Percentiles rank a stretch among this genome's conserved stretches.
Conservation (phyloP, 2,888 invertebrate genomes). For the Strigamia maritima region DNA sequence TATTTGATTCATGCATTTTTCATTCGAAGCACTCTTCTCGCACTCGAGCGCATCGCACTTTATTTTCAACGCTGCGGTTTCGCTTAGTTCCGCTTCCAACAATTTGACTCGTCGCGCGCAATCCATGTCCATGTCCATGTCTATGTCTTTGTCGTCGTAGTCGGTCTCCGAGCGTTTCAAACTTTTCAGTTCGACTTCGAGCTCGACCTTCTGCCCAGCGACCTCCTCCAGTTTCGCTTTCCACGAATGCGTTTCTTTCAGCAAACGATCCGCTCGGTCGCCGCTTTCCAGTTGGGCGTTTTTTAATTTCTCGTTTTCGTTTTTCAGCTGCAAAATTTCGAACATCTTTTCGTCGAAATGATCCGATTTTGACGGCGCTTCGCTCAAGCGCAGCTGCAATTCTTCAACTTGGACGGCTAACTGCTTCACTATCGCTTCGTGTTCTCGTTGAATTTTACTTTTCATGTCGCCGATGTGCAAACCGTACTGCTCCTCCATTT, state of each 20-base stretch:
- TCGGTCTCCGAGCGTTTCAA: background rate
- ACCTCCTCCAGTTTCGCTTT: background rate
- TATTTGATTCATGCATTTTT: conserved; percentile 5
- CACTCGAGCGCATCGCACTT: background rate
- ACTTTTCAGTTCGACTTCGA: background rate
- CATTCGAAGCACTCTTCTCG: background rate
- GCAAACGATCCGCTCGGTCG: background rate
- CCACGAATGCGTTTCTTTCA: background rate
- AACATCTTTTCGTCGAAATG: conserved; percentile 21
- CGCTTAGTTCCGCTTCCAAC: background rate
- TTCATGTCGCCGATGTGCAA: background rate
- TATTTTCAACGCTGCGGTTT: background rate
- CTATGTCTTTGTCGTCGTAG: no score
- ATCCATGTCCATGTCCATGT: background rate
- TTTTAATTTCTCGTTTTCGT: conserved; percentile 28
- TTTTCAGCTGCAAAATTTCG: conserved; percentile 26
- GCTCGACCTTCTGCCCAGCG: background rate
- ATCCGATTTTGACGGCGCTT: background rate
- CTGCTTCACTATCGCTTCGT: background rate
- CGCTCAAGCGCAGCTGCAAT: background rate
- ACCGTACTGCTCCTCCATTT: conserved; percentile 37
- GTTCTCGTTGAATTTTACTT: background rate
- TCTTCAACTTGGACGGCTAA: background rate
- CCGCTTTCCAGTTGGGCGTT: background rate
- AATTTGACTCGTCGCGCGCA: background rate